A percentile compares a stretch with the other conserved stretches of the same genome.
Evolutionary conservation across 2,113 vertebrate species (phyloP).

Genomic region (Apodemus sylvaticus): DNA sequence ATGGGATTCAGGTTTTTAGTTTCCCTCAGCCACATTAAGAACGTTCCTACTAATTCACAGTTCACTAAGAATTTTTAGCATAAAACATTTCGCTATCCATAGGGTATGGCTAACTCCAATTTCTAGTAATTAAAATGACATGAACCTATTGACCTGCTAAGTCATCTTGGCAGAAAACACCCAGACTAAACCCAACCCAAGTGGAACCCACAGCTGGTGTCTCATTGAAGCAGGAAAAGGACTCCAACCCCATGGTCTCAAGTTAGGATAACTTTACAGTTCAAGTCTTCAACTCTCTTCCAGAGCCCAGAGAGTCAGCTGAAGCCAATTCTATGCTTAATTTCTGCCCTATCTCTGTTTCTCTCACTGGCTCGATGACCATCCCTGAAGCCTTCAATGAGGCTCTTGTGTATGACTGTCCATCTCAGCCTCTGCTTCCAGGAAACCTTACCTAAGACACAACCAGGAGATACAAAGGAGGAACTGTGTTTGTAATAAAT

Average conservation of each 20-base stretch:
- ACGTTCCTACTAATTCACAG: neutral
- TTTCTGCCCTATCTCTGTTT: neutral
- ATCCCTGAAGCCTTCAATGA: neutral
- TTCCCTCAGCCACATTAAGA: neutral
- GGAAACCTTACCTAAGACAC: neutral
- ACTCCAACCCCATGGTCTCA: neutral
- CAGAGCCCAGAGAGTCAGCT: neutral
- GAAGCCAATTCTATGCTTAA: neutral
- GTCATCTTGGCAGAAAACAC: neutral
- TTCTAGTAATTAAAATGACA: neutral
- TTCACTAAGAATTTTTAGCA: neutral
- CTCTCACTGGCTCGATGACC: neutral
- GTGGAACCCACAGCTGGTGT: neutral
- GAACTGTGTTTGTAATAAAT: neutral
- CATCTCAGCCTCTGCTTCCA: neutral
- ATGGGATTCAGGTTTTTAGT: neutral
- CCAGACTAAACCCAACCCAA: neutral
- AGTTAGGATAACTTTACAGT: neutral
- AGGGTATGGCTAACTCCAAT: neutral
- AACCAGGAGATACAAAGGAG: neutral
- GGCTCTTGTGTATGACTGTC: neutral
- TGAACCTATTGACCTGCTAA: neutral
- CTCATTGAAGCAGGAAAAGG: neutral
- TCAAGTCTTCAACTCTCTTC: neutral
- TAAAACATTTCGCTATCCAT: neutral